phyloP scores from a whole-genome alignment of 2,888 invertebrate genomes.

The Amphimallon solstitiale region DNA sequence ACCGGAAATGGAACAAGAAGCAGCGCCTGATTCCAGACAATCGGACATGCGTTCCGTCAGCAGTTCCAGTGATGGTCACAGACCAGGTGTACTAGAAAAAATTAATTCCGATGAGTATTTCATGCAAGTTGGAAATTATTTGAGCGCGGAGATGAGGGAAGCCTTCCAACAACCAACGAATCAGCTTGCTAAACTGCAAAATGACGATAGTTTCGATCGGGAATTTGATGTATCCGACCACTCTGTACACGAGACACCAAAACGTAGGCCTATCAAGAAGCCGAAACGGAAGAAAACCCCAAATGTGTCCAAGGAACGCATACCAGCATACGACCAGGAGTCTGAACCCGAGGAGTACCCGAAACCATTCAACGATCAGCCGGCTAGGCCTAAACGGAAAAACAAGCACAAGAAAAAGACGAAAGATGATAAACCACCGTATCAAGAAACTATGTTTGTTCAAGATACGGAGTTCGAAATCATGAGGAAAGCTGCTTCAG shows the following conservation, averaged over 20 bases:
- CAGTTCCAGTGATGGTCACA: constrained; percentile 44
- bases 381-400: constrained; percentile 68
- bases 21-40: constrained; percentile 35
- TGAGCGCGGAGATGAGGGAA: constrained; percentile 82
- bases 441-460: constrained; percentile 56
- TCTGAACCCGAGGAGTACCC: constrained; percentile 52
- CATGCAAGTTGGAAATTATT: constrained; percentile 80
- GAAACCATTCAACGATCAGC: constrained; percentile 53
- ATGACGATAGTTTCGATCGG: constrained; percentile 49
- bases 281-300: constrained; percentile 62
- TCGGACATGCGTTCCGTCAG: constrained; percentile 34
- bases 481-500: constrained; percentile 39
- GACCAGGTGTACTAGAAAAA: constrained; percentile 81
- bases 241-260: constrained; percentile 62
- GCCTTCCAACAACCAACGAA: constrained; percentile 77
- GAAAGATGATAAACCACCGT: constrained; percentile 60
- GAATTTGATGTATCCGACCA: constrained; percentile 53
- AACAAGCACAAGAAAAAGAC: constrained; percentile 59
- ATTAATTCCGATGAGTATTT: constrained; percentile 90
- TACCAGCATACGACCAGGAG: constrained; percentile 53
- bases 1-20: constrained; percentile 35
- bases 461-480: constrained; percentile 52
- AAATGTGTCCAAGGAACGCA: constrained; percentile 59
- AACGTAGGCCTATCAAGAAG: constrained; percentile 64
- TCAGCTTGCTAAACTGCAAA: constrained; percentile 70